Evolutionary conservation across 2,113 vertebrate species (phyloP), one percentile per base, ranked within the genome.

Genomic region (Pseudopipra pipra): DNA sequence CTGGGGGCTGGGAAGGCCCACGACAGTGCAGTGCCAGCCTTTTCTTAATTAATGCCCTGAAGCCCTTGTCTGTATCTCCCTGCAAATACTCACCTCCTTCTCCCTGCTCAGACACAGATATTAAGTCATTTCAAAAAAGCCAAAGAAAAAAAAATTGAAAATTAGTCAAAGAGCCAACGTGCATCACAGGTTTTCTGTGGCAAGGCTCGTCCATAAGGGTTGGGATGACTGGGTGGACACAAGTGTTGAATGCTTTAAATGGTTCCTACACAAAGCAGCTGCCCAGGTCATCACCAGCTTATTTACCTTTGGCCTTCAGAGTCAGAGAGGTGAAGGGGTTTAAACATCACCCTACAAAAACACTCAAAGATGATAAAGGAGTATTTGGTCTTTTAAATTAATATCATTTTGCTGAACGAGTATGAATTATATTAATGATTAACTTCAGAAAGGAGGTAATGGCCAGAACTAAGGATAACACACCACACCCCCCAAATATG

Each of bases 191-290:
- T 33, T 58, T 71, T 33, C 47, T 59, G 12, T 11, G 44, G 72
- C n/a, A 41, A 27, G 44, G 13, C 16, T 39, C 13, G 24, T 21
- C 63, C 6, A 6, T 5, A 16, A 68, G 25, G 43, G 12, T 7
- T 3, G 3, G 55, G 19, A 19, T 17, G 6, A 12, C 6, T 17
- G 23, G 14, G 5, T 2, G 19, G 18, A 28, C 75, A 28, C 28
- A 8, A 18, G 35, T 3, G 1, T 0, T 10, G 30, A 28, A 11
- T 3, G 24, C 5, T 12, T 58, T 16, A 21, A n/a, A 31, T 6
- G 24, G 12, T 43, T 70, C 51, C 70, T 13, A 27, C 4, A 8
- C 11, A 73, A 76, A 37, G 30, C 25, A 61, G 51, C 33, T 72
- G 14, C 39, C 37, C 37, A 20, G 20, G 39, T 15, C 56, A 10